Evolutionary conservation across 2,888 invertebrate species (phyloP), one percentile per base, ranked within the genome.

Genomic region (Colostygia pectinataria): DNA sequence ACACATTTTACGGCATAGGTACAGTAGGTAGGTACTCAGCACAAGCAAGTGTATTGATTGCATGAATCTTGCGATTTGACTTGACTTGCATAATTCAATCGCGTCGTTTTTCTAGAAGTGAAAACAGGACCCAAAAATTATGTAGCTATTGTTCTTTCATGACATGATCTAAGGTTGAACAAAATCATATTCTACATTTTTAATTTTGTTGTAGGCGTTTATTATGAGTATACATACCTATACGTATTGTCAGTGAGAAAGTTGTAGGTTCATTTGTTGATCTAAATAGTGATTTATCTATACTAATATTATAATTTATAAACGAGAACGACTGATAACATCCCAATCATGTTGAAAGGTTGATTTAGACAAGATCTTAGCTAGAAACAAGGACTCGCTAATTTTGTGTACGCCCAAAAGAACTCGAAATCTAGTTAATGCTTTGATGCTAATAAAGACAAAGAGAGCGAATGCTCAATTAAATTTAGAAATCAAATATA

Each of bases 231-330:
- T 63, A 67, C 75, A 65, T 73, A 63, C 18, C 2, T 1, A 0
- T 18, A n/a, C 12, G 36, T 34, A 43, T 36, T 39, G 33, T 36
- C 7, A 45, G 23, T 34, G 58, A 68, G 64, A 73, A 18, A 3
- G 18, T 18, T 18, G 18, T 18, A 18, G 18, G 18, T 18, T 3
- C 70, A 71, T 77, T 78, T 75, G 73, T 80, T 80, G 64, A 66
- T 81, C 80, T 84, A 83, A 71, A 83, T 85, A 84, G 65, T 71
- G 40, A 73, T 73, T 73, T 65, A 64, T n/a, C n/a, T n/a, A n/a
- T n/a, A n/a, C n/a, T n/a, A n/a, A n/a, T n/a, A n/a, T n/a, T n/a
- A n/a, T n/a, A n/a, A n/a, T 55, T 62, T 65, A 32, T 69, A 66
- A 65, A 71, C 61, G 67, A 68, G 68, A 76, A 76, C 71, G 79